Conservation (phyloP, 1,140 invertebrate genomes). For the Teleopsis dalmanni region DNA sequence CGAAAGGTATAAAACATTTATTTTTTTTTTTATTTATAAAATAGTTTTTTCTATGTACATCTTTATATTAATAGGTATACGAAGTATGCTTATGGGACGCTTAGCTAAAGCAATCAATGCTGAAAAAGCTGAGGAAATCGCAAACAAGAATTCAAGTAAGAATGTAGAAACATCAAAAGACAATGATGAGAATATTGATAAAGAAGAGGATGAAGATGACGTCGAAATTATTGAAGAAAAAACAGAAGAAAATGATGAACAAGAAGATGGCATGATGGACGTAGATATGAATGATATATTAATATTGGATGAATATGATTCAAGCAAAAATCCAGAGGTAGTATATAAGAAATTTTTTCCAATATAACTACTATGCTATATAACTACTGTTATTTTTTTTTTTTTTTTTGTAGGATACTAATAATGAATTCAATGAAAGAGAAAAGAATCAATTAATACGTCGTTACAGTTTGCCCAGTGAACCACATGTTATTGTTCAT, state of each 20-base stretch:
- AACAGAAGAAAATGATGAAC: neutral
- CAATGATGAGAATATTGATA: neutral
- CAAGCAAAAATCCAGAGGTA: conserved; percentile 14
- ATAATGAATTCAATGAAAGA: conserved; percentile 47
- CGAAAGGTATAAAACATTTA: conserved; percentile 54
- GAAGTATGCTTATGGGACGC: conserved; percentile 74
- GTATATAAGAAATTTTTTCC: neutral
- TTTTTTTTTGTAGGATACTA: conserved; percentile 5
- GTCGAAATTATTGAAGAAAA: conserved; percentile 9
- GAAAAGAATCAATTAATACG: conserved; percentile 61
- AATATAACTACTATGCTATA: neutral
- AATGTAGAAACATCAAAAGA: conserved; percentile 41
- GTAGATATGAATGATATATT: conserved; percentile 16
- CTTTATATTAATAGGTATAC: conserved; percentile 51
- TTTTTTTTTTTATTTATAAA: conserved; percentile 1
- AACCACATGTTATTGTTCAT: conserved; percentile 77
- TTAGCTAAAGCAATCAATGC: conserved; percentile 60
- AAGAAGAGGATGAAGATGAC: neutral
- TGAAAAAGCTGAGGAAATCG: conserved; percentile 12
- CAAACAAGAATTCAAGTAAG: neutral
- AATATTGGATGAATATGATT: conserved; percentile 17
- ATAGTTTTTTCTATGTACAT: neutral
- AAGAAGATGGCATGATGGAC: conserved; percentile 39
- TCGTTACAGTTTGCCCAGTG: conserved; percentile 67
- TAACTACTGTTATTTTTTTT: neutral